phyloP scores from a whole-genome alignment of 2,888 invertebrate species.

The Ernsta delagoae region DNA sequence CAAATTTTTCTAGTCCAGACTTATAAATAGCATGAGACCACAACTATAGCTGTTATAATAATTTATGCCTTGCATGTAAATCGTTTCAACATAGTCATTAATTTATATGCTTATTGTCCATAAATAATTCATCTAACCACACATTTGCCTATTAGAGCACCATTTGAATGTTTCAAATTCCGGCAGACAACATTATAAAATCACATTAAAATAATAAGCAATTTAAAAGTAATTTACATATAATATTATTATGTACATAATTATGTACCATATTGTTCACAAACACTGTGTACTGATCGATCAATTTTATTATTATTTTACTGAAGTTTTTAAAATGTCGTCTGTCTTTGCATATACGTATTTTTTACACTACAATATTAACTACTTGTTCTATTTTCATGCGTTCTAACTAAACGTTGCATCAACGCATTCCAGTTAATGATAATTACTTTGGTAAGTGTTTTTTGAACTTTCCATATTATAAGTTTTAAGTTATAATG shows the following conservation, averaged over 20 bases:
- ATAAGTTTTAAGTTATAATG: too few relatives aligned
- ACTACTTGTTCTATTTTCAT: conserved; percentile 71
- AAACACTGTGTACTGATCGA: background rate
- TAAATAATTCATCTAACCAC: conserved; percentile 26
- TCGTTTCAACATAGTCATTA: conserved; percentile 19
- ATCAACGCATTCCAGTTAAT: conserved; percentile 91
- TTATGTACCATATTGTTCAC: too few relatives aligned
- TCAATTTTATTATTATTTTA: background rate
- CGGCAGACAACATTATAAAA: conserved; percentile 19
- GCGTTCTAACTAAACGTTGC: conserved; percentile 76
- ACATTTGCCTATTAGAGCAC: conserved; percentile 12
- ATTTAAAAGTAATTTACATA: background rate
- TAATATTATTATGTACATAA: too few relatives aligned
- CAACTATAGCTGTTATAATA: conserved; percentile 11
- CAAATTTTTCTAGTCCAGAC: background rate
- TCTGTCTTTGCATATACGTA: conserved; percentile 26
- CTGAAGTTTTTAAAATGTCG: conserved; percentile 14
- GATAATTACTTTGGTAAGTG: conserved; percentile 99
- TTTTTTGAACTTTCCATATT: conserved; percentile 43
- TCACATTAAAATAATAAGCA: background rate
- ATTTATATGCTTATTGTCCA: conserved; percentile 19
- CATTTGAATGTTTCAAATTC: conserved; percentile 9
- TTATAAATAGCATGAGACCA: conserved; percentile 1
- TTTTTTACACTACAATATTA: conserved; percentile 25
- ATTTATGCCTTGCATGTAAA: conserved; percentile 35